Evolutionary conservation across 2,888 invertebrate genomes (phyloP).

Genomic region (Gastrophysa polygoni): DNA sequence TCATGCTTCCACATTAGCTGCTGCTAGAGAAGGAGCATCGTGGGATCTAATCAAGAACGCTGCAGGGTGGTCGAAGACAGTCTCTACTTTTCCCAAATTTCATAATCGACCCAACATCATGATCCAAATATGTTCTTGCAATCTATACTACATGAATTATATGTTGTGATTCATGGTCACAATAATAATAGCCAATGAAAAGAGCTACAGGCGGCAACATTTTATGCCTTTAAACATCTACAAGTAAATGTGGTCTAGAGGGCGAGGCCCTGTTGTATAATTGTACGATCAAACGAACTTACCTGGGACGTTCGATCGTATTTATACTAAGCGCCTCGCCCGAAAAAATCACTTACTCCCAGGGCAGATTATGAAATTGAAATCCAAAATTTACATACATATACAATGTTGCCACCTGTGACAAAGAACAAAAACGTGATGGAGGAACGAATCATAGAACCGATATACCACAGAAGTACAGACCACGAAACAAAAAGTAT

Average conservation of each 20-base stretch:
- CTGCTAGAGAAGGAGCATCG: conserved; percentile 10
- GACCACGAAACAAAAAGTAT: too few species aligned
- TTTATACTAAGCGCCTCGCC: conserved; percentile 3
- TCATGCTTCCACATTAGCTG: conserved; percentile 28
- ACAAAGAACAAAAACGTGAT: too few species aligned
- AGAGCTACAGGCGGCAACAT: neutral
- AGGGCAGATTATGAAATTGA: too few species aligned
- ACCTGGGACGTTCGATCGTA: conserved; percentile 11
- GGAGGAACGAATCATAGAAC: too few species aligned
- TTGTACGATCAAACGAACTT: conserved; percentile 10
- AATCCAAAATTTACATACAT: too few species aligned
- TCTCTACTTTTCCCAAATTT: conserved; percentile 20
- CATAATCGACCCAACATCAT: conserved; percentile 17
- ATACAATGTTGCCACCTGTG: too few species aligned
- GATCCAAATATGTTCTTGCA: neutral
- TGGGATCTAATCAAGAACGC: conserved; percentile 18
- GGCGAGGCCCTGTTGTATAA: neutral
- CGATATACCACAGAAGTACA: too few species aligned
- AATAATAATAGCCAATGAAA: neutral
- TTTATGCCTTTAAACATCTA: neutral
- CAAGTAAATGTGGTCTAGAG: too few species aligned
- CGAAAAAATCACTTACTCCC: neutral
- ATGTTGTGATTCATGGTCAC: neutral
- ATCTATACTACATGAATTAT: neutral
- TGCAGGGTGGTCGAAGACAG: conserved; percentile 23